phyloP scores from a whole-genome alignment of 2,113 vertebrate species.

The Panthera uncia region DNA sequence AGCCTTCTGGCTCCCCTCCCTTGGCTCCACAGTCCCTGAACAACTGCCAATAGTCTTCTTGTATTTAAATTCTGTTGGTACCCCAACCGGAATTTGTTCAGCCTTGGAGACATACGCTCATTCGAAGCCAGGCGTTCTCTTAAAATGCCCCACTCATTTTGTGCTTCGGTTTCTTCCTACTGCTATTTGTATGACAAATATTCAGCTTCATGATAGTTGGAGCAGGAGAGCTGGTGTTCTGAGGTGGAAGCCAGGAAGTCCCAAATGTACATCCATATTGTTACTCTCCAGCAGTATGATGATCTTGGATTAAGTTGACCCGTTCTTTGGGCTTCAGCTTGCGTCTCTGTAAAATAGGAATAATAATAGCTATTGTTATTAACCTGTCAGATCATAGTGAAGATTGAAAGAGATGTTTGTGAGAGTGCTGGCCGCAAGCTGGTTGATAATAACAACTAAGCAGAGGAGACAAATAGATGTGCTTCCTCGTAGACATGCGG shows the following conservation, averaged over 20 bases:
- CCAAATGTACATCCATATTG: neutral
- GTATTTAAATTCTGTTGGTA: constrained; percentile 47
- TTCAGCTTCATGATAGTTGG: neutral
- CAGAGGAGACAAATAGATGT: neutral
- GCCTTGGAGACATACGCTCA: constrained; percentile 24
- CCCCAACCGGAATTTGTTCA: constrained; percentile 6
- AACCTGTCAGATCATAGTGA: neutral
- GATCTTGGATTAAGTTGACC: neutral
- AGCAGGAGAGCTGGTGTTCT: neutral
- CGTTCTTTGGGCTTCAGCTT: neutral
- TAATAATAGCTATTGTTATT: neutral
- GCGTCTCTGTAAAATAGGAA: neutral
- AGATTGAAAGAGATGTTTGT: neutral
- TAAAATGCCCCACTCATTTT: neutral
- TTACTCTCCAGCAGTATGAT: neutral
- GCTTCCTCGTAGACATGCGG: neutral
- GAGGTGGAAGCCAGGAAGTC: neutral
- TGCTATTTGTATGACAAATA: neutral
- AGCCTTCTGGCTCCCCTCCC: constrained; percentile 36
- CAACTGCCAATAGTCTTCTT: constrained; percentile 27
- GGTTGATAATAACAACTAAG: neutral
- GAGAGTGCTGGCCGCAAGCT: neutral
- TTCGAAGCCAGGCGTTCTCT: constrained; percentile 14
- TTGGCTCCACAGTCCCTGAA: constrained; percentile 26
- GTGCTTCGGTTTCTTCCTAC: neutral